phyloP scores from a whole-genome alignment of 2,797 vertebrate species.

The Ptychadena robeensis region DNA sequence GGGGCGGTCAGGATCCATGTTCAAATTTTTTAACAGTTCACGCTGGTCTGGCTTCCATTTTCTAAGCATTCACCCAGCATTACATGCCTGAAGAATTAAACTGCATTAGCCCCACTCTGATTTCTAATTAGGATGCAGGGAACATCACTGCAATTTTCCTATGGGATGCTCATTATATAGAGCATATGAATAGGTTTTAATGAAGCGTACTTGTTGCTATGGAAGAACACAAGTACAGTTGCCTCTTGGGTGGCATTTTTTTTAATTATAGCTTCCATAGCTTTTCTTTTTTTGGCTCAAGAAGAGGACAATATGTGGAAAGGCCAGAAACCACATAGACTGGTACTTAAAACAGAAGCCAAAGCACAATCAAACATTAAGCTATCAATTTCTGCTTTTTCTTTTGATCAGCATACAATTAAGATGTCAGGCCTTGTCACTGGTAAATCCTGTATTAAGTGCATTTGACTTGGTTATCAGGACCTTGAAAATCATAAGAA shows the following conservation, averaged over 20 bases:
- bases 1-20: constrained; percentile 2
- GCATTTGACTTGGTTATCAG: background rate
- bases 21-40: constrained; percentile 16
- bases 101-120: constrained; percentile 64
- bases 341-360: constrained; percentile 6
- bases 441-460: background rate
- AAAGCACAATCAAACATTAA: background rate
- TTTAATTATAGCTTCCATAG: constrained; percentile 57
- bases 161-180: constrained; percentile 73
- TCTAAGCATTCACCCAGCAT: constrained; percentile 18
- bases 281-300: constrained; percentile 41
- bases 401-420: background rate
- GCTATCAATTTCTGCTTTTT: too few relatives aligned
- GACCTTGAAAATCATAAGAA: background rate
- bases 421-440: background rate
- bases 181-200: constrained; percentile 71
- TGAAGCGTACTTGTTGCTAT: constrained; percentile 73
- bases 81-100: constrained; percentile 58
- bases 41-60: constrained; percentile 9
- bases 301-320: constrained; percentile 32
- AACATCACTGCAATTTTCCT: constrained; percentile 69
- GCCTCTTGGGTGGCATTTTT: constrained; percentile 67
- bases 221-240: constrained; percentile 68
- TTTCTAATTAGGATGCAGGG: constrained; percentile 72
- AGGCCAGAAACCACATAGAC: background rate